A percentile compares a stretch with the other conserved stretches of the same genome.
Conservation (phyloP, 2,113 vertebrate genomes). For the Pandion haliaetus region DNA sequence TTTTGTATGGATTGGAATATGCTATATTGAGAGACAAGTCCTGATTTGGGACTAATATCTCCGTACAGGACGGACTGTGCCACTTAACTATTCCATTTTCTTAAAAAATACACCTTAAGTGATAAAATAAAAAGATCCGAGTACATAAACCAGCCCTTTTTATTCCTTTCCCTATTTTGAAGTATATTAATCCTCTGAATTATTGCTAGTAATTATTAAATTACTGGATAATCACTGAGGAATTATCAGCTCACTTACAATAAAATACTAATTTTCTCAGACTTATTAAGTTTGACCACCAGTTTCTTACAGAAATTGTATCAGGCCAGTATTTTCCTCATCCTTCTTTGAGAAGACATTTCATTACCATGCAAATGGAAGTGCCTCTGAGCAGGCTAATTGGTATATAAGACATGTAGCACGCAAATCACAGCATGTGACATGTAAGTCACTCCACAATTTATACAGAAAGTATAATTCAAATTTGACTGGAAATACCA, state of each 20-base stretch:
- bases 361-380: conserved; percentile 15
- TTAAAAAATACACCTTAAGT: not conserved
- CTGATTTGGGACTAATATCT: not conserved
- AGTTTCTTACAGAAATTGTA: not conserved
- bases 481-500: not conserved
- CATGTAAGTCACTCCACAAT: not conserved
- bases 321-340: not conserved
- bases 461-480: not conserved
- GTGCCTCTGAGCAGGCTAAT: not conserved
- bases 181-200: not conserved
- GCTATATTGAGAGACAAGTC: not conserved
- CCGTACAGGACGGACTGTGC: not conserved
- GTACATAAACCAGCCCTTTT: not conserved
- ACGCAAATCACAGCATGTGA: not conserved
- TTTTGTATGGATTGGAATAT: not conserved
- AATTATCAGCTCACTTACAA: not conserved
- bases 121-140: not conserved
- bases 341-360: not conserved
- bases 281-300: not conserved
- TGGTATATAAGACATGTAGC: not conserved
- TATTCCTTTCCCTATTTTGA: not conserved
- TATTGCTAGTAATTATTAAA: not conserved
- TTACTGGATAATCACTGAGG: not conserved
- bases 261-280: not conserved
- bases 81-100: not conserved